These are phyloP conservation scores for Rhabdornis inornatus DNA, from an alignment of 2,113 vertebrate genomes.

Conservation along the genomic window DNA sequence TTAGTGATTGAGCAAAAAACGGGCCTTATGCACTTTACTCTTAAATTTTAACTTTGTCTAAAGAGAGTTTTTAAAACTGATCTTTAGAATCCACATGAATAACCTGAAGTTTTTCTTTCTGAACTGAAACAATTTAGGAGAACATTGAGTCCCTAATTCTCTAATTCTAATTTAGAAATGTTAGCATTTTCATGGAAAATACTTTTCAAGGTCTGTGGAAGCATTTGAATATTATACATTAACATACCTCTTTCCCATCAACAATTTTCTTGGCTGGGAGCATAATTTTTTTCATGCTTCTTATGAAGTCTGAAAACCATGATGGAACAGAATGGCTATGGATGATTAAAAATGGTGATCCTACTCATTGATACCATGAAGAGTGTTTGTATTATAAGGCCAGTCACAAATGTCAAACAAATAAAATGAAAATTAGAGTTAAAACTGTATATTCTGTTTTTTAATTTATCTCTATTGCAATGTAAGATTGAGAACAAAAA, in stretches of 20 bases:
- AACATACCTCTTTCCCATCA: background rate
- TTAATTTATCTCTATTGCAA: background rate
- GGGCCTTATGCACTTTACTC: background rate
- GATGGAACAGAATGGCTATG: background rate
- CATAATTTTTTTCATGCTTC: background rate
- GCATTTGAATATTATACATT: background rate
- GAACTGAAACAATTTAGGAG: conserved; percentile 71
- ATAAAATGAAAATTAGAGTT: background rate
- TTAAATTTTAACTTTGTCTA: conserved; percentile 43
- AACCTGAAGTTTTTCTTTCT: conserved; percentile 72
- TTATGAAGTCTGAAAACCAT: background rate
- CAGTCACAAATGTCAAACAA: background rate
- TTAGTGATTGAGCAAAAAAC: background rate
- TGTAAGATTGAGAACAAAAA: background rate
- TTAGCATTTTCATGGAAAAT: background rate
- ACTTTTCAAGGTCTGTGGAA: background rate
- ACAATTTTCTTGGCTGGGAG: background rate
- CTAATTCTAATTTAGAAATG: background rate
- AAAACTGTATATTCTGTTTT: background rate
- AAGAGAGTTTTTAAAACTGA: conserved; percentile 87
- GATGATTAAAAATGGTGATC: background rate
- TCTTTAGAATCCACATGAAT: conserved; percentile 75
- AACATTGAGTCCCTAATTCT: conserved; percentile 70
- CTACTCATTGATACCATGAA: background rate
- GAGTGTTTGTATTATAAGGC: background rate